Evolutionary conservation across 2,888 invertebrate genomes (phyloP), one percentile per base, ranked within the genome.

Genomic region (Galerucella pusilla): DNA sequence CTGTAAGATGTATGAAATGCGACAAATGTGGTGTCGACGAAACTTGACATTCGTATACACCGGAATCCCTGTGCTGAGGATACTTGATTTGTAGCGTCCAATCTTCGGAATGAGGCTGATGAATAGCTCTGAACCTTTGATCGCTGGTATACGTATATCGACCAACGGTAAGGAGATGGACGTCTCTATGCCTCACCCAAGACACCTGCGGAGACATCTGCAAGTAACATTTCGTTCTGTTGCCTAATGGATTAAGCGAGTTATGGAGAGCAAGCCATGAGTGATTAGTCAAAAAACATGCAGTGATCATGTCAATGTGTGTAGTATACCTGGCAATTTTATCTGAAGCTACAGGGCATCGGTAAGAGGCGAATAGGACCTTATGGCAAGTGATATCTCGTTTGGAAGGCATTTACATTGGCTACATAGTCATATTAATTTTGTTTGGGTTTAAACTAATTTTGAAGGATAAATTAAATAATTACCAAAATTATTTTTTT

Each of bases 51-150:
- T 97, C 97, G 89, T 97, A 97, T 83, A 96, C 93, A 76, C 97
- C 97, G 16, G 93, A 93, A 88, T 97, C 97, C 81, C 96, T 91
- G 86, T 96, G 94, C 87, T 97, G 96, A 1, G 96, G 95, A 87
- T 96, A 97, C 88, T 96, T 96, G 88, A 97, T 96, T 89, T 95
- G 94, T 82, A 97, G 91, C 78, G 94, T 95, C 96, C 96, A 97
- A 89, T 97, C 97, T 88, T 96, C 96, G 77, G 95, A 93, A 83
- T 94, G 94, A 60, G 93, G 93, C 81, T 93, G 91, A 87, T 96
- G 96, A 83, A 96, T 94, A 69, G 96, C 95, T 76, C 95, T 90
- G 90, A 97, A 97, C 83, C 97, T 90, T 88, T 96, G 96, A 88
- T 97, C 97, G 81, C 94, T 95, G 59, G 96, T 96, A 89, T 97